A percentile compares a stretch with the other conserved stretches of the same genome.
phyloP scores from a whole-genome alignment of 2,888 invertebrate genomes.

The Polyommatus iphigenia region DNA sequence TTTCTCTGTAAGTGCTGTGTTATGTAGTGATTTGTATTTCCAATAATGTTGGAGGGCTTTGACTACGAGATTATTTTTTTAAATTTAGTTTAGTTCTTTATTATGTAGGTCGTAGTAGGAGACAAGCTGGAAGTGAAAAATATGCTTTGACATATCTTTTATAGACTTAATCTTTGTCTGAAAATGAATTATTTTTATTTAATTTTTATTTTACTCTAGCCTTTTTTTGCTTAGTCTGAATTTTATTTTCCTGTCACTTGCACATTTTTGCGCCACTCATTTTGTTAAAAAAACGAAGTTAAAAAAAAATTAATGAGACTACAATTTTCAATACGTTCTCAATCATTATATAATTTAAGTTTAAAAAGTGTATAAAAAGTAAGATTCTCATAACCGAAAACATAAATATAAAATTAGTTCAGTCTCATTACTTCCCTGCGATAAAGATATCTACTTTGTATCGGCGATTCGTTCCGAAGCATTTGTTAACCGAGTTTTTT shows the following conservation, averaged over 20 bases:
- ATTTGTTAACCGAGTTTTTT: constrained; percentile 16
- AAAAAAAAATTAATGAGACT: not conserved
- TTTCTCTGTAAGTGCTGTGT: not conserved
- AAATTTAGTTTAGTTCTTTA: too few relatives aligned
- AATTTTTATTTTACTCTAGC: too few relatives aligned
- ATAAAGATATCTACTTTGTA: constrained; percentile 19
- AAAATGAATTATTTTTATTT: too few relatives aligned
- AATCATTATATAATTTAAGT: not conserved
- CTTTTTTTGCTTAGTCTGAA: too few relatives aligned
- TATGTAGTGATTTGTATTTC: not conserved
- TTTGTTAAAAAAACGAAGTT: not conserved
- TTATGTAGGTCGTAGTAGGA: too few relatives aligned
- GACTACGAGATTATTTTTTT: not conserved
- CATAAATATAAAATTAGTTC: constrained; percentile 28
- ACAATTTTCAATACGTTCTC: not conserved
- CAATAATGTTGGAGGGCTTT: not conserved
- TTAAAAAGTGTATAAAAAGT: constrained; percentile 12
- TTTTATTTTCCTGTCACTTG: not conserved
- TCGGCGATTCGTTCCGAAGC: constrained; percentile 3
- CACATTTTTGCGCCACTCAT: not conserved
- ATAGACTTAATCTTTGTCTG: too few relatives aligned
- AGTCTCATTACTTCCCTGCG: not conserved
- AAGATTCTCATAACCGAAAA: not conserved
- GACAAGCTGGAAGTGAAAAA: too few relatives aligned
- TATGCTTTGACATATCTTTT: too few relatives aligned